Percentiles rank a stretch among this genome's conserved stretches.
phyloP scores from a whole-genome alignment of 2,888 invertebrate genomes.

The Chrysina gloriosa region DNA sequence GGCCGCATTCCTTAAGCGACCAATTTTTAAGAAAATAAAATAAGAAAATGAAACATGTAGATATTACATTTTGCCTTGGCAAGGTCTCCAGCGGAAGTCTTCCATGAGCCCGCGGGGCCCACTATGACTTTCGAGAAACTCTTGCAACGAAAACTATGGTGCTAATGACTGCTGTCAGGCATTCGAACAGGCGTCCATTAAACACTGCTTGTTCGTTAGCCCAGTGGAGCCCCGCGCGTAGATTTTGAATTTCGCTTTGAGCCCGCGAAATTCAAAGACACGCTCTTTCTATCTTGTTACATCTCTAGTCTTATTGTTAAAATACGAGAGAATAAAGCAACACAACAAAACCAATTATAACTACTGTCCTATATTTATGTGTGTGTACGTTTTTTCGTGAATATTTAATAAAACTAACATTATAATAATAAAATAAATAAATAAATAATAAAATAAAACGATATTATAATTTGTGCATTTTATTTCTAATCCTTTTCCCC shows the following conservation, averaged over 20 bases:
- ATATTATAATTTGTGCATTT: conserved; percentile 34
- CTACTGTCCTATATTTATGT: conserved; percentile 65
- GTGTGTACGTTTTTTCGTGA: conserved; percentile 64
- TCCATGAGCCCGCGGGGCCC: conserved; percentile 64
- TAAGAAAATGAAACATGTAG: neutral
- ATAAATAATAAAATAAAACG: conserved; percentile 42
- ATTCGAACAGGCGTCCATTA: conserved; percentile 46
- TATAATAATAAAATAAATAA: conserved; percentile 44
- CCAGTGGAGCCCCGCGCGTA: conserved; percentile 55
- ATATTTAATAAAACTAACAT: conserved; percentile 54
- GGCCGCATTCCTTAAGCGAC: conserved; percentile 39
- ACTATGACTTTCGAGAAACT: conserved; percentile 54
- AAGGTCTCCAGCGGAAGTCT: conserved; percentile 65
- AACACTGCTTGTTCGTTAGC: conserved; percentile 36
- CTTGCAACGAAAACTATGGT: conserved; percentile 65
- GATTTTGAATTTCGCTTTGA: conserved; percentile 57
- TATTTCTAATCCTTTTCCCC: conserved; percentile 11
- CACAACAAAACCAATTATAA: conserved; percentile 57
- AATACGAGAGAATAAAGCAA: conserved; percentile 27
- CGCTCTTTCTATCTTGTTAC: conserved; percentile 63
- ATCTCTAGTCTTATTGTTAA: conserved; percentile 59
- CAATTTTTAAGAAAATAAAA: conserved; percentile 15
- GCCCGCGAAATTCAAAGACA: conserved; percentile 59
- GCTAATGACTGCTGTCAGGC: conserved; percentile 62
- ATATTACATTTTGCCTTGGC: conserved; percentile 57